phyloP scores from a whole-genome alignment of 2,888 invertebrate genomes.

The Liposcelis brunnea region DNA sequence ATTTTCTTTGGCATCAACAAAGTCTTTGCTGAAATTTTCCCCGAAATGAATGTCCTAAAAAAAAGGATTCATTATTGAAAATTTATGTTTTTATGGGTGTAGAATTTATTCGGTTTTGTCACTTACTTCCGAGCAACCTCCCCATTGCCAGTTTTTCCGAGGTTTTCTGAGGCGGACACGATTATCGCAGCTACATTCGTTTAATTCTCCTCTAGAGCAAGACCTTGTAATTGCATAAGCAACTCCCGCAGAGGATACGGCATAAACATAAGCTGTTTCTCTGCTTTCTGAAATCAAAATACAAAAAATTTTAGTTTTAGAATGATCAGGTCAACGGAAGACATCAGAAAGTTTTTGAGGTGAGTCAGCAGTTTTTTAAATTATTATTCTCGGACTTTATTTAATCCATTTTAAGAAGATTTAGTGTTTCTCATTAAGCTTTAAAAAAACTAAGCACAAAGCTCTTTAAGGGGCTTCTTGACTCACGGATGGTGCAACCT shows the following conservation, averaged over 20 bases:
- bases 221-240: slow-evolving; percentile 76
- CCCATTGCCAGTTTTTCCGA: slow-evolving; percentile 79
- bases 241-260: slow-evolving; percentile 74
- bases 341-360: no score
- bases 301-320: no score
- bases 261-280: slow-evolving; percentile 79
- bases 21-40: slow-evolving; percentile 68
- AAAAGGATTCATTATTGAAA: slow-evolving; percentile 7
- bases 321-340: no score
- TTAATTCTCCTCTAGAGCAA: slow-evolving; percentile 69
- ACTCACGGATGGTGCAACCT: no score
- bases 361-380: no score
- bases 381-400: no score
- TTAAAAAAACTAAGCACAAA: no score
- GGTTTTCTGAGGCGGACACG: slow-evolving; percentile 47
- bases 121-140: slow-evolving; percentile 73
- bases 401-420: no score
- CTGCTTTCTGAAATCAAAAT: slow-evolving; percentile 50
- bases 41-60: slow-evolving; percentile 65
- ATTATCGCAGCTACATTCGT: slow-evolving; percentile 77
- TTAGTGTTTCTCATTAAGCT: no score
- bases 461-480: no score
- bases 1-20: slow-evolving; percentile 68
- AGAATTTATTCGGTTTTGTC: not conserved
- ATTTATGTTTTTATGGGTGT: slow-evolving; percentile 11